Evolutionary conservation across 1,140 invertebrate genomes (phyloP).

Genomic region (Drosophila sulfurigaster): DNA sequence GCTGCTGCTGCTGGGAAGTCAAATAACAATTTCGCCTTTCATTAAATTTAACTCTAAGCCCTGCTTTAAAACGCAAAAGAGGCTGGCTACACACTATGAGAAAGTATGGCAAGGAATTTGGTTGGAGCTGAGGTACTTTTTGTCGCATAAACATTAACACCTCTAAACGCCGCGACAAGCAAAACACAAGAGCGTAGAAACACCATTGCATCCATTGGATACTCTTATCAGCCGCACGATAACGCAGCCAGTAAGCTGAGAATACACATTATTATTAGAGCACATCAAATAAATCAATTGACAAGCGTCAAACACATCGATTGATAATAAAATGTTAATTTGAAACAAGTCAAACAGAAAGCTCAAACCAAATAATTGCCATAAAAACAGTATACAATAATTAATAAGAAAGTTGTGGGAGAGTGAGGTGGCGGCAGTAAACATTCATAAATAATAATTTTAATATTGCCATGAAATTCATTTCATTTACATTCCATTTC

Average conservation of each 20-base stretch:
- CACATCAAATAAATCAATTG: neutral
- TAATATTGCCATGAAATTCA: neutral
- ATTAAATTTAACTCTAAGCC: slow-evolving; percentile 71
- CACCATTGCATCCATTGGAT: slow-evolving; percentile 7
- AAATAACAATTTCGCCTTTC: slow-evolving; percentile 80
- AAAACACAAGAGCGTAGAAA: slow-evolving; percentile 46
- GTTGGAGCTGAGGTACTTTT: slow-evolving; percentile 47
- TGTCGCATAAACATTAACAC: slow-evolving; percentile 77
- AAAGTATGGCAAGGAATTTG: neutral
- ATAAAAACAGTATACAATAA: neutral
- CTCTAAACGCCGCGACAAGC: slow-evolving; percentile 56
- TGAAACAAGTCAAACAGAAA: slow-evolving; percentile 2
- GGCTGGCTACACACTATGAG: slow-evolving; percentile 32
- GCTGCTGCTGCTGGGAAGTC: slow-evolving; percentile 53
- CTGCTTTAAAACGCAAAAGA: slow-evolving; percentile 57
- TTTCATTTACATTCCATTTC: slow-evolving; percentile 27
- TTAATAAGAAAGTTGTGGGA: neutral
- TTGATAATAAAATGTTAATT: neutral
- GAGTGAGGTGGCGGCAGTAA: neutral
- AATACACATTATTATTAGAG: no score
- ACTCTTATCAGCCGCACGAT: neutral
- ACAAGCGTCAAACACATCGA: neutral
- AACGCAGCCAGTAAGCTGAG: neutral
- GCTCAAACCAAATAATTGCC: slow-evolving; percentile 3
- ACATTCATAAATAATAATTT: slow-evolving; percentile 3